phyloP scores from a whole-genome alignment of 2,888 invertebrate genomes.

The Pemphredon lugubris region DNA sequence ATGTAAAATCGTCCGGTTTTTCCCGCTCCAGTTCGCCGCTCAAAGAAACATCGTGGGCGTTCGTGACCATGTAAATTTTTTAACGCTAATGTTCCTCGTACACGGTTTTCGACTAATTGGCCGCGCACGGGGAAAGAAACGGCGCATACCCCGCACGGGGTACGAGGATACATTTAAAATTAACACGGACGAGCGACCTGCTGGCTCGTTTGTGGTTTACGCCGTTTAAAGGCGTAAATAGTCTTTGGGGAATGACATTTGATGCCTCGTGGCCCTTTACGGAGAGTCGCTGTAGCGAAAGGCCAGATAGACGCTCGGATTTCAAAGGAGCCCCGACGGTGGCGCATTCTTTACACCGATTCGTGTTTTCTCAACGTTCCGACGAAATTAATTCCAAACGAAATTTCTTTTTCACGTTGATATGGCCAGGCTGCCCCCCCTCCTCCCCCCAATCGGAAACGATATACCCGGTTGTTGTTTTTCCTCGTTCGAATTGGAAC shows the following conservation, averaged over 20 bases:
- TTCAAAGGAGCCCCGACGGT: conserved; percentile 67
- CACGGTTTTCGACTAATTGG: conserved; percentile 47
- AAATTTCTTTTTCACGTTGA: conserved; percentile 23
- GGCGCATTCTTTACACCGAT: conserved; percentile 27
- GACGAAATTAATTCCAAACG: conserved; percentile 15
- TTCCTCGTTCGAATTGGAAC: too few species aligned
- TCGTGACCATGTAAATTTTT: conserved; percentile 28
- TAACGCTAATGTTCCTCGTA: conserved; percentile 13
- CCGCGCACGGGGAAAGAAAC: neutral
- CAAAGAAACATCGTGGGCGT: neutral
- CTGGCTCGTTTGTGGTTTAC: conserved; percentile 49
- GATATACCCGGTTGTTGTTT: too few species aligned
- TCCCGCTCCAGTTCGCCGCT: too few species aligned
- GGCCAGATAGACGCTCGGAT: conserved; percentile 56
- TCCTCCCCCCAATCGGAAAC: too few species aligned
- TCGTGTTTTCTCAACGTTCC: conserved; percentile 30
- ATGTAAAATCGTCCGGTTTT: too few species aligned
- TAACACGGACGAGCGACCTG: conserved; percentile 49
- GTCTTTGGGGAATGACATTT: conserved; percentile 66
- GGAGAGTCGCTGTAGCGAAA: conserved; percentile 59
- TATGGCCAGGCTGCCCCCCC: neutral
- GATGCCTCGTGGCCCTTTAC: conserved; percentile 62
- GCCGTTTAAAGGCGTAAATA: conserved; percentile 65
- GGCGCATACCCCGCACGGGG: conserved; percentile 5
- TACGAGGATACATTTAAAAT: conserved; percentile 54